Evolutionary conservation across 2,113 vertebrate genomes (phyloP).

Genomic region (Silurus asotus): DNA sequence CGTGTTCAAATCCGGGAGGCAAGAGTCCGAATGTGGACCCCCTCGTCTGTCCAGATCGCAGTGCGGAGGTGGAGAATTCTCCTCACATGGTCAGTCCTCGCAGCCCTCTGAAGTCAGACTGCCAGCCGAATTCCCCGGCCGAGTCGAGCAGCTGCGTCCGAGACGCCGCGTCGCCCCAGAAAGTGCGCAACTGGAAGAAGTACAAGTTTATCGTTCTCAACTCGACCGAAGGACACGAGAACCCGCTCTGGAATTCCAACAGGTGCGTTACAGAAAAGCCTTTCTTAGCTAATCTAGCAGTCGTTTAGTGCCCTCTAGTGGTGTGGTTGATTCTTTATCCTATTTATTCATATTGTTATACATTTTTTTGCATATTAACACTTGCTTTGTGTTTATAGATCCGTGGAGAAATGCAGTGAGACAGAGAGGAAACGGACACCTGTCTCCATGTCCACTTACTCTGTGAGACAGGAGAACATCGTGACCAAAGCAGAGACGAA

Average conservation of each 20-base stretch:
- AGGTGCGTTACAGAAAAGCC: neutral
- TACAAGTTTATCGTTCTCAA: slow-evolving; percentile 95
- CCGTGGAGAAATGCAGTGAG: slow-evolving; percentile 68
- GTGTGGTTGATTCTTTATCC: neutral
- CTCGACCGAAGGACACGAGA: slow-evolving; percentile 77
- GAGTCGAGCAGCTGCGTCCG: slow-evolving; percentile 97
- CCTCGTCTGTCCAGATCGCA: slow-evolving; percentile 59
- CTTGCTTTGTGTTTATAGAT: slow-evolving; percentile 21
- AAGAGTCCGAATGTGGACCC: neutral
- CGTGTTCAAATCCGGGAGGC: slow-evolving; percentile 63
- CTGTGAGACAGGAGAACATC: slow-evolving; percentile 79
- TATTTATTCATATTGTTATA: neutral
- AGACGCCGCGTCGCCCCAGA: slow-evolving; percentile 76
- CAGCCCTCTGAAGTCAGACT: slow-evolving; percentile 93
- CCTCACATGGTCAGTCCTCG: slow-evolving; percentile 81
- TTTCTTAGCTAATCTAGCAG: neutral
- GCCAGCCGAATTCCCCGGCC: slow-evolving; percentile 94
- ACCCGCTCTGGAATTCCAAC: neutral
- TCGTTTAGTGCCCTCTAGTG: neutral
- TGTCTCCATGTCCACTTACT: slow-evolving; percentile 72
- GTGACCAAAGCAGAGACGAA: slow-evolving; percentile 83
- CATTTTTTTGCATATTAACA: neutral
- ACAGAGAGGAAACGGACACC: slow-evolving; percentile 69
- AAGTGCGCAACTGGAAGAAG: slow-evolving; percentile 98
- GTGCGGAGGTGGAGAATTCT: slow-evolving; percentile 81